Conservation (phyloP, 1,140 invertebrate genomes). For the Andricus grossulariae region DNA sequence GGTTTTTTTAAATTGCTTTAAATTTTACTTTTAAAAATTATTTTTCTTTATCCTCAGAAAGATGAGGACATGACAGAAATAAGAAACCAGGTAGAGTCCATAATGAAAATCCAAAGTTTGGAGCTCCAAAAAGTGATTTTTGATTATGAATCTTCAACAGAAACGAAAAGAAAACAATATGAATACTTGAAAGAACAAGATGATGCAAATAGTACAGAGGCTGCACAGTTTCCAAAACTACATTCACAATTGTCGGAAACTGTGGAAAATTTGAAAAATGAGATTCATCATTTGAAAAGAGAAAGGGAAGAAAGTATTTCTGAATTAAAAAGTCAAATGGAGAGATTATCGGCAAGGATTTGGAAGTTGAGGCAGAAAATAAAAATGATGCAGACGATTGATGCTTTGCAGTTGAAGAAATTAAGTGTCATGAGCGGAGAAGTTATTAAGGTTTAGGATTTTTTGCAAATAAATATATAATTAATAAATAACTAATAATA, state of each 20-base stretch:
- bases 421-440: slow-evolving; percentile 61
- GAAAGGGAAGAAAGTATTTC: slow-evolving; percentile 54
- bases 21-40: slow-evolving; percentile 29
- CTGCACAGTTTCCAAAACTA: slow-evolving; percentile 58
- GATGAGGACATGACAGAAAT: slow-evolving; percentile 53
- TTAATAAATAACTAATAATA: too few species aligned
- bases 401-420: slow-evolving; percentile 62
- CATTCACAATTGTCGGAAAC: slow-evolving; percentile 53
- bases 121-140: slow-evolving; percentile 58
- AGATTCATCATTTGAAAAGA: slow-evolving; percentile 47
- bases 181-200: slow-evolving; percentile 69
- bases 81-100: slow-evolving; percentile 42
- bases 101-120: slow-evolving; percentile 53
- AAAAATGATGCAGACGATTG: slow-evolving; percentile 52
- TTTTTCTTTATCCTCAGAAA: slow-evolving; percentile 51
- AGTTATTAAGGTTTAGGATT: slow-evolving; percentile 60
- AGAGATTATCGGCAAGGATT: slow-evolving; percentile 51
- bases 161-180: slow-evolving; percentile 68
- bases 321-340: slow-evolving; percentile 55
- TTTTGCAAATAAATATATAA: slow-evolving; percentile 20
- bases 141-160: slow-evolving; percentile 63
- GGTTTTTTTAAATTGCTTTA: slow-evolving; percentile 17
- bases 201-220: slow-evolving; percentile 52
- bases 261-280: slow-evolving; percentile 60
- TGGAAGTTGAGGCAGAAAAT: slow-evolving; percentile 59